Percentiles rank a stretch among this genome's conserved stretches.
These are phyloP conservation scores for Magallana gigas DNA, from an alignment of 1,140 invertebrate genomes.

Conservation along the genomic window DNA sequence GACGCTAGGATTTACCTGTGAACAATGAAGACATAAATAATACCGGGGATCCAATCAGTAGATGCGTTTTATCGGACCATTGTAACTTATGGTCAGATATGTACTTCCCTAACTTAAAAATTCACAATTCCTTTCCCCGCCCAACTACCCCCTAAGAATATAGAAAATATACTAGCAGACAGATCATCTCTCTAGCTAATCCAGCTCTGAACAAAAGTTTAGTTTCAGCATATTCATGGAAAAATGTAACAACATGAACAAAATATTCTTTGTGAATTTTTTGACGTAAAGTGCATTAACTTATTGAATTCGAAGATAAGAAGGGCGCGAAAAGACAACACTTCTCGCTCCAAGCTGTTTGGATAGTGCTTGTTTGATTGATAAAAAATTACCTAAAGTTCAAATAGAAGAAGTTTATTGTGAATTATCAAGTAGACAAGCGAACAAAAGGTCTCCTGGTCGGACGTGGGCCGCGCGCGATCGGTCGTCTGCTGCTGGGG, in stretches of 20 bases:
- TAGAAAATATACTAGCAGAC: too few species aligned
- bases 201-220: background rate
- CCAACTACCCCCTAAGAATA: too few species aligned
- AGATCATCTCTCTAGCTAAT: background rate
- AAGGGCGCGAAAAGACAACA: constrained; percentile 20
- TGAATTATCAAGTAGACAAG: background rate
- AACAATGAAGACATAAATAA: too few species aligned
- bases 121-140: too few species aligned
- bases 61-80: too few species aligned
- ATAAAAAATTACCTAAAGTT: constrained; percentile 14
- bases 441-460: background rate
- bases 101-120: too few species aligned
- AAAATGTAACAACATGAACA: background rate
- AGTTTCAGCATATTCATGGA: background rate
- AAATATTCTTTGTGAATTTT: constrained; percentile 2
- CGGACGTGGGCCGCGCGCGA: background rate
- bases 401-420: background rate
- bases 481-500: background rate
- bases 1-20: background rate
- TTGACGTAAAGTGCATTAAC: background rate
- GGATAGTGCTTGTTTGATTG: background rate
- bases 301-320: constrained; percentile 10
- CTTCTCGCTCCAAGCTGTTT: background rate
- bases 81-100: too few species aligned
- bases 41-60: too few species aligned